phyloP scores from a whole-genome alignment of 2,113 vertebrate genomes.

The Forbesichthys papilliferus region DNA sequence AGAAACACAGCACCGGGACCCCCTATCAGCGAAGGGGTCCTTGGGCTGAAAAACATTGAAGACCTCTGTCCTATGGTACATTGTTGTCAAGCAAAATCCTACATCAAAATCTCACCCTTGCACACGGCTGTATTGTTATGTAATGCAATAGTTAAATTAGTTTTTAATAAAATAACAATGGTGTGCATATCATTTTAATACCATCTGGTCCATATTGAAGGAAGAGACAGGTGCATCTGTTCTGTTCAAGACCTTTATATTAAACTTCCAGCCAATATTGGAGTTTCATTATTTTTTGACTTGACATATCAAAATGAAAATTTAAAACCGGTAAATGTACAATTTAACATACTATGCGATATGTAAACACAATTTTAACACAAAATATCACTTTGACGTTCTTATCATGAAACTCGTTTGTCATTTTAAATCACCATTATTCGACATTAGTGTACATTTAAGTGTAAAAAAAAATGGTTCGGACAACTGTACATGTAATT shows the following conservation, averaged over 20 bases:
- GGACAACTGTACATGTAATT: slow-evolving; percentile 65
- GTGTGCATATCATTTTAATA: too few relatives aligned
- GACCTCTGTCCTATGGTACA: too few relatives aligned
- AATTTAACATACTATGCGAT: slow-evolving; percentile 40
- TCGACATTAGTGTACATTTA: slow-evolving; percentile 56
- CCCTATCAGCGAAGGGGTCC: too few relatives aligned
- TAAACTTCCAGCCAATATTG: slow-evolving; percentile 56
- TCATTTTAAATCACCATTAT: slow-evolving; percentile 43
- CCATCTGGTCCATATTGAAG: too few relatives aligned
- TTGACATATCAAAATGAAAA: slow-evolving; percentile 42
- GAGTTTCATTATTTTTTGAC: slow-evolving; percentile 29
- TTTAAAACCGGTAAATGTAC: slow-evolving; percentile 29
- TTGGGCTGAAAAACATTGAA: too few relatives aligned
- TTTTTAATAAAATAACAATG: too few relatives aligned
- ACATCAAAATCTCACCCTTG: too few relatives aligned
- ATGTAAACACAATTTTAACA: slow-evolving; percentile 59
- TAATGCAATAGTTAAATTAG: too few relatives aligned
- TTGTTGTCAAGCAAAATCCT: too few relatives aligned
- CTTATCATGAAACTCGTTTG: neutral
- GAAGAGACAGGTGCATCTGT: too few relatives aligned
- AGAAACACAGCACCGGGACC: too few relatives aligned
- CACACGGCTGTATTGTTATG: too few relatives aligned
- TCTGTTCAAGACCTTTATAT: slow-evolving; percentile 27
- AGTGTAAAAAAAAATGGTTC: slow-evolving; percentile 23
- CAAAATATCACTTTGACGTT: slow-evolving; percentile 32